Base-by-base conservation (phyloP, 37 sponge, comb jelly and placozoan species). In the Beroe forskalii region DNA sequence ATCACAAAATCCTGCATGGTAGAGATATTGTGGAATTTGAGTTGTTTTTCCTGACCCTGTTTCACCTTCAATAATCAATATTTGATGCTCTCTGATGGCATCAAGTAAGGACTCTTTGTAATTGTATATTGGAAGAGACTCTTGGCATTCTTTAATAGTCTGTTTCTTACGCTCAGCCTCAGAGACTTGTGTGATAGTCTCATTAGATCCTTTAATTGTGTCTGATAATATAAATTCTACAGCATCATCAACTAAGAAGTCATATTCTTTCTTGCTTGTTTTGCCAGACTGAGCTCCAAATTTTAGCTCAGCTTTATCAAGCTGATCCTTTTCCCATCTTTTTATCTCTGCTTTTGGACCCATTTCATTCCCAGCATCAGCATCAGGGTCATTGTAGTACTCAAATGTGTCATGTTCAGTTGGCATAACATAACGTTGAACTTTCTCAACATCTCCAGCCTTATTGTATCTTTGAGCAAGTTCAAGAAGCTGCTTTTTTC, bases 41-140 rank as follows among this genome's bases (percentile, higher is more conserved):
- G 99, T 98, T 41, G 99, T 98, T 60, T 98, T 98, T 0, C 99
- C 99, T 75, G 97, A 98, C 0, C 99, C 99, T 35, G 99, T 98
- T 90, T 98, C 97, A 19, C 99, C 99, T 90, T 98, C 95, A 27
- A 98, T 93, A 44, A 98, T 95, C 27, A 98, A 67, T 60, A 96
- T 95, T 93, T 97, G 97, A 72, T 98, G 94, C 23, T 95, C 94
- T 24, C 36, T 80, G 55, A 98, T 72, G 24, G 99, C 99, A 69
- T 93, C 76, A 36, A 98, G 90, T 20, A 98, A 86, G 8, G 83
- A 76, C 12, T 98, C 99, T 89, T 92, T 92, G 91, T 92, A 98
- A 0, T 83, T 62, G 90, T 90, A 98, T 28, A 98, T 98, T 0
- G 99, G 99, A 4, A 98, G 91, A 90, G 96, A 95, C 33, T 91